Evolutionary conservation across 2,888 invertebrate genomes (phyloP), one percentile per base, ranked within the genome.

Genomic region (Allophyes oxyacanthae): DNA sequence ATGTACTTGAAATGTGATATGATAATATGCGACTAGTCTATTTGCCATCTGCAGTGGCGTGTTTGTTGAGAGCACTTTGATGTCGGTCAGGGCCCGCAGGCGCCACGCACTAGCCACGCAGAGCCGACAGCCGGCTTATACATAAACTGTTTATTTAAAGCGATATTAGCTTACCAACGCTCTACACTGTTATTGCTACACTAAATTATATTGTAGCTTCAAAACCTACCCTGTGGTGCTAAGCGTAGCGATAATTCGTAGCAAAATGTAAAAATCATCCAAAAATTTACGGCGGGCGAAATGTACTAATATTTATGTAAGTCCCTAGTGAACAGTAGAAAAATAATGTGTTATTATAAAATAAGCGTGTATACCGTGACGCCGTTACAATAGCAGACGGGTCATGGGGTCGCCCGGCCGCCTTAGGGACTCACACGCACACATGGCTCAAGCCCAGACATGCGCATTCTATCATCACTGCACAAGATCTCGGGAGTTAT

Each of bases 81-180:
- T 83, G 82, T 83, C 72, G 78, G 80, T 69, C 79, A 77, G 69
- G 62, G 64, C 81, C 85, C 84, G 75, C 82, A 50, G 83, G 83
- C 82, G 79, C 67, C 74, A 69, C 66, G 72, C 72, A 78, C 72
- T 59, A 73, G 63, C 75, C 62, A 65, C 77, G 54, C 64, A 59
- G 52, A 46, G 25, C 74, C 69, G 56, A 70, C 71, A 52, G 49
- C 55, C 71, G 67, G 73, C 76, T 68, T 78, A 77, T 83, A 75
- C 59, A 83, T 83, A 85, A 85, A 86, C 83, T 85, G 87, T 89
- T 90, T 89, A 80, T 82, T 64, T 80, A 75, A 79, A 81, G 68
- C 79, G 70, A 86, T 90, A 88, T 90, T 88, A 87, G 82, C 83
- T 87, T 81, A 81, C 75, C 71, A 52, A 75, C 70, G 71, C 54